Conservation (phyloP, 2,797 vertebrate species). For the Chrosomus eos region DNA sequence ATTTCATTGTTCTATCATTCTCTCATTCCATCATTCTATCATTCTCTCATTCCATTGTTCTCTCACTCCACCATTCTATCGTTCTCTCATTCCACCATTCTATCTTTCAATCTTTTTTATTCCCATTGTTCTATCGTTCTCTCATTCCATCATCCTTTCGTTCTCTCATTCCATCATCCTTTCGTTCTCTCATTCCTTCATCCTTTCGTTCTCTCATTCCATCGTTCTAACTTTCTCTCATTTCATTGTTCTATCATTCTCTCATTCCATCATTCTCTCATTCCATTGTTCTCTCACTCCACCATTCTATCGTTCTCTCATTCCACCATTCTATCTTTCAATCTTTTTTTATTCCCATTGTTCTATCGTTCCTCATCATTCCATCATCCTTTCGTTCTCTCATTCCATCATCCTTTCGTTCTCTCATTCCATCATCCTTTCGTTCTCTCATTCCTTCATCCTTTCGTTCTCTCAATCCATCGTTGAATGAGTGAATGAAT, state of each 20-base stretch:
- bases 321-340: too few relatives aligned
- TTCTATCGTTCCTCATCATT: neutral
- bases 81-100: neutral
- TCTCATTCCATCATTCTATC: neutral
- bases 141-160: neutral
- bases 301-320: fast-evolving
- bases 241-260: fast-evolving
- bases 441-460: neutral
- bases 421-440: too few relatives aligned
- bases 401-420: too few relatives aligned
- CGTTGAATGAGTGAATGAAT: too few relatives aligned
- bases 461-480: neutral
- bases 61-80: fast-evolving
- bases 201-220: neutral
- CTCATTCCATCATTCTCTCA: neutral
- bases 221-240: neutral
- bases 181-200: neutral
- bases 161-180: too few relatives aligned
- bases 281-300: neutral
- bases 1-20: fast-evolving
- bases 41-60: neutral
- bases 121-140: fast-evolving
- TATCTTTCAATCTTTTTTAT: neutral
- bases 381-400: fast-evolving
- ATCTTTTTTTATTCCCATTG: too few relatives aligned